Percentiles rank a stretch among this genome's conserved stretches.
Conservation (phyloP, 2,888 invertebrate species). For the Brenthis daphne region DNA sequence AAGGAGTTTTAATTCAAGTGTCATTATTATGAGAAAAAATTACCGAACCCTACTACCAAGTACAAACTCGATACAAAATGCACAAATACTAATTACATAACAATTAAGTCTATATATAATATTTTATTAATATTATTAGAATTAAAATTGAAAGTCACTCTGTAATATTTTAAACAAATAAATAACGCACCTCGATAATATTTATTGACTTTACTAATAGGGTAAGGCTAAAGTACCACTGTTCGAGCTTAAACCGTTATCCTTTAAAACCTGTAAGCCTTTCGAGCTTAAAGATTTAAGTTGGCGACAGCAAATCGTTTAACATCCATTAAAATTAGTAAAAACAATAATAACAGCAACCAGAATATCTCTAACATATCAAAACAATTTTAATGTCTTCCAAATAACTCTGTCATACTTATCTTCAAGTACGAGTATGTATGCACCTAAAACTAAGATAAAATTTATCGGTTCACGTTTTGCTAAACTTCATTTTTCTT, state of each 20-base stretch:
- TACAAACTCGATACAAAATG: not conserved
- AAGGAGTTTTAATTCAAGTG: too few species aligned
- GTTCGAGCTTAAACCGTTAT: slow-evolving; percentile 68
- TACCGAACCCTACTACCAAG: not conserved
- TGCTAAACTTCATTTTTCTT: not conserved
- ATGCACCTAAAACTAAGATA: slow-evolving; percentile 3
- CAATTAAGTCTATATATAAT: too few species aligned
- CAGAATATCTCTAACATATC: not conserved
- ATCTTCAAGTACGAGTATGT: not conserved
- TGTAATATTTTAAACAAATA: not conserved
- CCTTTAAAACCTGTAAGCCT: slow-evolving; percentile 81
- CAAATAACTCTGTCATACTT: slow-evolving; percentile 8
- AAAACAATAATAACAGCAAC: not conserved
- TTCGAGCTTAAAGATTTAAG: slow-evolving; percentile 81
- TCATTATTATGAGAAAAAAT: too few species aligned
- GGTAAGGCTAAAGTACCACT: slow-evolving; percentile 73
- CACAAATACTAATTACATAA: too few species aligned
- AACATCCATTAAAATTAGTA: slow-evolving; percentile 12
- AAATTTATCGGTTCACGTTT: not conserved
- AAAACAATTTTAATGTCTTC: slow-evolving; percentile 6
- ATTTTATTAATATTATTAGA: not conserved
- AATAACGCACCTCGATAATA: slow-evolving; percentile 2
- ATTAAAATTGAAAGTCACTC: not conserved
- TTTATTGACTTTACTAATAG: slow-evolving; percentile 56
- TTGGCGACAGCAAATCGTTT: slow-evolving; percentile 79